A percentile compares a stretch with the other conserved stretches of the same genome.
These are phyloP conservation scores for Drymonia ruficornis DNA, from an alignment of 2,888 invertebrate genomes.

Conservation along the genomic window DNA sequence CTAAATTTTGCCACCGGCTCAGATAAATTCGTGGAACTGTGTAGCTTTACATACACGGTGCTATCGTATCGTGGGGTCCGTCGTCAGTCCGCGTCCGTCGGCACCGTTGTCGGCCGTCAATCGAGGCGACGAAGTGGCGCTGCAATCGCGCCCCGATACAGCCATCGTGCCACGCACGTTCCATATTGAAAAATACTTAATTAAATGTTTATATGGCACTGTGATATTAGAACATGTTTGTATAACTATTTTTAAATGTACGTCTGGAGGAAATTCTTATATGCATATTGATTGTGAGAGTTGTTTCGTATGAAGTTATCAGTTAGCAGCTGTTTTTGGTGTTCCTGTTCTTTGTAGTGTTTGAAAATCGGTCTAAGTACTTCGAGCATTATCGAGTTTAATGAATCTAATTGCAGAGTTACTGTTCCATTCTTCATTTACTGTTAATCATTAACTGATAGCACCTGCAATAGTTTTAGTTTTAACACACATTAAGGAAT, in stretches of 20 bases:
- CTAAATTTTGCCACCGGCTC: not conserved
- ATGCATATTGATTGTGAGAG: not conserved
- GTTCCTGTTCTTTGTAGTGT: slow-evolving; percentile 24
- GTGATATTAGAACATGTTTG: slow-evolving; percentile 28
- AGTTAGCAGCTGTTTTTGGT: slow-evolving; percentile 39
- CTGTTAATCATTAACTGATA: not conserved
- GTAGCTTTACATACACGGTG: slow-evolving; percentile 8
- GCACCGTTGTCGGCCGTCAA: slow-evolving; percentile 34
- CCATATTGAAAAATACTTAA: slow-evolving; percentile 33
- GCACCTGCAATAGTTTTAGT: not conserved
- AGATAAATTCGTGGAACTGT: not conserved
- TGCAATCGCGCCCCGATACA: slow-evolving; percentile 23
- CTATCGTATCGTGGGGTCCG: slow-evolving; percentile 23
- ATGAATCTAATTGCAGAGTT: not conserved
- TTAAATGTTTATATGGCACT: slow-evolving; percentile 18
- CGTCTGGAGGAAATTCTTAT: not conserved
- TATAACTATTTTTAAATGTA: slow-evolving; percentile 9
- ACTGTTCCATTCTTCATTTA: not conserved
- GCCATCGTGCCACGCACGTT: slow-evolving; percentile 39
- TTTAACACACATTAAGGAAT: not conserved
- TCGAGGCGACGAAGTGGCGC: slow-evolving; percentile 20
- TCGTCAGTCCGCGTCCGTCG: slow-evolving; percentile 50
- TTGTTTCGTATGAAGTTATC: slow-evolving; percentile 19
- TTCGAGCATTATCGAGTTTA: not conserved
- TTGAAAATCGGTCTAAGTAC: not conserved